Conservation (phyloP, 2,888 invertebrate genomes). For the Mantis religiosa region DNA sequence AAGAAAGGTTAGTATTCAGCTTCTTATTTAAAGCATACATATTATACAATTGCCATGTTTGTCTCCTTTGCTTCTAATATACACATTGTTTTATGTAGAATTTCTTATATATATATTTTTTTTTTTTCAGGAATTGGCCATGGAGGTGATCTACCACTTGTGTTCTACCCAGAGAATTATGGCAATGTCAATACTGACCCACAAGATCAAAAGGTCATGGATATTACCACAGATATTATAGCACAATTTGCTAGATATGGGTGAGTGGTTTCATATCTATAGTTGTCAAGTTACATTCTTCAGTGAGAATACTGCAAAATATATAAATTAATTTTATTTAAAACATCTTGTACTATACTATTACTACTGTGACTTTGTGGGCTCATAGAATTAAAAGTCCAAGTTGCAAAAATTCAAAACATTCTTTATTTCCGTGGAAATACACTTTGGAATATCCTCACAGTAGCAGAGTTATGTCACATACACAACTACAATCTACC, state of each 20-base stretch:
- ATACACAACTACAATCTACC: too few relatives aligned
- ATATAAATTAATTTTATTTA: too few relatives aligned
- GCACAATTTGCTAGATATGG: conserved; percentile 61
- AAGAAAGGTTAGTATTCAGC: conserved; percentile 11
- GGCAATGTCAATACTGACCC: conserved; percentile 39
- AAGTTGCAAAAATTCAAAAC: too few relatives aligned
- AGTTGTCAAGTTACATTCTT: too few relatives aligned
- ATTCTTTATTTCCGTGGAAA: too few relatives aligned
- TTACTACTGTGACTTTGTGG: too few relatives aligned
- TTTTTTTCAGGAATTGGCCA: conserved; percentile 51
- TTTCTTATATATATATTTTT: neutral
- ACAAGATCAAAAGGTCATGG: conserved; percentile 61
- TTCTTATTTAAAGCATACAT: neutral
- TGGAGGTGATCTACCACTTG: conserved; percentile 68
- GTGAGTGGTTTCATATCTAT: conserved; percentile 35
- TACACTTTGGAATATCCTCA: too few relatives aligned
- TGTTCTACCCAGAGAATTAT: conserved; percentile 62
- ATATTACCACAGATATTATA: conserved; percentile 61
- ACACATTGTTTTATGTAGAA: neutral
- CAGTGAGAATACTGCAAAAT: too few relatives aligned
- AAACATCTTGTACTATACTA: too few relatives aligned
- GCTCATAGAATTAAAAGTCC: too few relatives aligned
- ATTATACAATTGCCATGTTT: too few relatives aligned
- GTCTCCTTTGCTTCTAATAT: neutral
- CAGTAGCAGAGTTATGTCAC: too few relatives aligned